A percentile compares a stretch with the other conserved stretches of the same genome.
Conservation (phyloP, 2,113 vertebrate species). For the Tympanuchus pallidicinctus region DNA sequence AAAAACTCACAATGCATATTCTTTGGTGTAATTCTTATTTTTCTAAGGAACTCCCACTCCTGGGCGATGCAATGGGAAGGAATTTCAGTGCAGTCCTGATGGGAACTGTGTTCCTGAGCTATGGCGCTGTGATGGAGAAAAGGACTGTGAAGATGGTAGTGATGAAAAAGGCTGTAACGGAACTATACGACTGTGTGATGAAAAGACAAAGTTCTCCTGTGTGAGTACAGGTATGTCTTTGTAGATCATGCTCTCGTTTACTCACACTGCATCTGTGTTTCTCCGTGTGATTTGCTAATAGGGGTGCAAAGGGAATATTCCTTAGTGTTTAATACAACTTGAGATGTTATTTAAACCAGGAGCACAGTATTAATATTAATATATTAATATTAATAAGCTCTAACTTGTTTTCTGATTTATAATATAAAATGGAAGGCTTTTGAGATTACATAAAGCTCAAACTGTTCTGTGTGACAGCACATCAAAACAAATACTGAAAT, state of each 20-base stretch:
- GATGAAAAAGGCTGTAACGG: conserved; percentile 93
- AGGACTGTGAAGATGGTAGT: conserved; percentile 95
- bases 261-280: not conserved
- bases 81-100: conserved; percentile 92
- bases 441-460: not conserved
- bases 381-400: too few relatives aligned
- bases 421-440: not conserved
- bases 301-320: not conserved
- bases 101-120: conserved; percentile 92
- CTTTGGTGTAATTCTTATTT: conserved; percentile 22
- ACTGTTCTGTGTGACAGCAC: not conserved
- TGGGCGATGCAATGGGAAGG: conserved; percentile 87
- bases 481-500: not conserved
- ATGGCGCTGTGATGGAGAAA: conserved; percentile 96
- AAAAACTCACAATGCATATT: not conserved
- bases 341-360: not conserved
- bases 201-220: conserved; percentile 95
- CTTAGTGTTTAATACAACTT: not conserved
- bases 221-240: conserved; percentile 84
- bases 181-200: conserved; percentile 88
- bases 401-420: not conserved
- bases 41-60: conserved; percentile 82
- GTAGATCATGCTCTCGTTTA: not conserved
- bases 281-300: not conserved
- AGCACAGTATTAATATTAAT: not conserved